Conservation (phyloP, 2,888 invertebrate genomes). For the Isoperla grammatica region DNA sequence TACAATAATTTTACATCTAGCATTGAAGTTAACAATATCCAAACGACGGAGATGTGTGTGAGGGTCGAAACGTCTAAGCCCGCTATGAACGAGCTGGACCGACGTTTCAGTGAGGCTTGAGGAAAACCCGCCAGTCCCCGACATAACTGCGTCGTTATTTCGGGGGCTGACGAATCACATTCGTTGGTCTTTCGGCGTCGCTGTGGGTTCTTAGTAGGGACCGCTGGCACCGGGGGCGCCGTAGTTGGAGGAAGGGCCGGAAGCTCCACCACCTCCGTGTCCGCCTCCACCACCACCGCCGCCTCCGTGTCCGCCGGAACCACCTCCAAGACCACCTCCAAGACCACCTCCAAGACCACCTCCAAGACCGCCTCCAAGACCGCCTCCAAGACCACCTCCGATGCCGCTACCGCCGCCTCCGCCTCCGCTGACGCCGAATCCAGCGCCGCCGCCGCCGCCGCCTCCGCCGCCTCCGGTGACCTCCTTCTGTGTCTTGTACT, state of each 20-base stretch:
- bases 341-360: constrained; percentile 39
- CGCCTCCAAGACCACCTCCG: constrained; percentile 32
- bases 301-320: constrained; percentile 22
- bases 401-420: constrained; percentile 38
- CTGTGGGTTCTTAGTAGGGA: constrained; percentile 22
- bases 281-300: constrained; percentile 25
- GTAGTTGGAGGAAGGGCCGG: constrained; percentile 25
- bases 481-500: constrained; percentile 63
- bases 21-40: too few relatives aligned
- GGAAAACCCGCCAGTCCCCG: too few relatives aligned
- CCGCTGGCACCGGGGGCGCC: constrained; percentile 28
- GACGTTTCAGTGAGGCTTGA: too few relatives aligned
- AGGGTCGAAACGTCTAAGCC: too few relatives aligned
- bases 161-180: too few relatives aligned
- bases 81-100: too few relatives aligned
- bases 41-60: too few relatives aligned
- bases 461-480: constrained; percentile 41
- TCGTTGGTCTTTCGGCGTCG: too few relatives aligned
- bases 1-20: too few relatives aligned
- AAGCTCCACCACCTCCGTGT: constrained; percentile 33
- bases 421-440: constrained; percentile 41
- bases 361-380: constrained; percentile 34
- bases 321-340: constrained; percentile 37
- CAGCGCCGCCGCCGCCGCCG: constrained; percentile 41
- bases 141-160: too few relatives aligned